Conservation (phyloP, 2,888 invertebrate species). For the Cistogaster globosa region DNA sequence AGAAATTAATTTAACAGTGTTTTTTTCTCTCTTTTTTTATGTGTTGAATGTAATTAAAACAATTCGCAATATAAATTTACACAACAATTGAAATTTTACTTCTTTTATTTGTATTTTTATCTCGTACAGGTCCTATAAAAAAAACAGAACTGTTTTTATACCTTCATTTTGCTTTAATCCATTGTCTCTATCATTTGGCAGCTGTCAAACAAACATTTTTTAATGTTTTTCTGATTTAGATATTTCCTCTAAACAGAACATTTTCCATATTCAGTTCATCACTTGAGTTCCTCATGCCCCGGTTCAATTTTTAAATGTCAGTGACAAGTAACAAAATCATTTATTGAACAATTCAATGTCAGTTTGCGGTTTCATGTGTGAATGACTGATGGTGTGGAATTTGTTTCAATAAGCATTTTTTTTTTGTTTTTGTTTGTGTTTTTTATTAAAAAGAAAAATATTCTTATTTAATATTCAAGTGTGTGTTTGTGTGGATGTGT, state of each 20-base stretch:
- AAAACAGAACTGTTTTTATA: neutral
- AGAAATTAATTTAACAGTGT: conserved; percentile 47
- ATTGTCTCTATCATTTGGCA: conserved; percentile 67
- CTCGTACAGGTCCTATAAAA: conserved; percentile 8
- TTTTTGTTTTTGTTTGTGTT: too few relatives aligned
- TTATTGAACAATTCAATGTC: conserved; percentile 70
- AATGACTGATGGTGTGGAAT: conserved; percentile 60
- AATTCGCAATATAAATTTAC: conserved; percentile 44
- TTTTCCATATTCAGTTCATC: conserved; percentile 43
- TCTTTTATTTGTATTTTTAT: conserved; percentile 27
- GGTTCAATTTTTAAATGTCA: conserved; percentile 66
- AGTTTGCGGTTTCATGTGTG: conserved; percentile 66
- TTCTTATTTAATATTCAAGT: conserved; percentile 11
- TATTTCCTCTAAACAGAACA: conserved; percentile 44
- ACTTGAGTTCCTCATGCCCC: conserved; percentile 27
- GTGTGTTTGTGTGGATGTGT: neutral
- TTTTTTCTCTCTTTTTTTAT: neutral
- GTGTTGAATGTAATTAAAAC: conserved; percentile 28
- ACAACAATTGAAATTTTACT: conserved; percentile 46
- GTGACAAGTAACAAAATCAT: conserved; percentile 69
- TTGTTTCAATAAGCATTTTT: conserved; percentile 64
- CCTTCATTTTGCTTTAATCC: conserved; percentile 32
- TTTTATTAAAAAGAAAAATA: conserved; percentile 42
- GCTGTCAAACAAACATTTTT: conserved; percentile 61
- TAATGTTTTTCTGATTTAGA: conserved; percentile 47